These are phyloP conservation scores for Cromileptes altivelis DNA, from an alignment of 2,113 vertebrate genomes.

Conservation along the genomic window DNA sequence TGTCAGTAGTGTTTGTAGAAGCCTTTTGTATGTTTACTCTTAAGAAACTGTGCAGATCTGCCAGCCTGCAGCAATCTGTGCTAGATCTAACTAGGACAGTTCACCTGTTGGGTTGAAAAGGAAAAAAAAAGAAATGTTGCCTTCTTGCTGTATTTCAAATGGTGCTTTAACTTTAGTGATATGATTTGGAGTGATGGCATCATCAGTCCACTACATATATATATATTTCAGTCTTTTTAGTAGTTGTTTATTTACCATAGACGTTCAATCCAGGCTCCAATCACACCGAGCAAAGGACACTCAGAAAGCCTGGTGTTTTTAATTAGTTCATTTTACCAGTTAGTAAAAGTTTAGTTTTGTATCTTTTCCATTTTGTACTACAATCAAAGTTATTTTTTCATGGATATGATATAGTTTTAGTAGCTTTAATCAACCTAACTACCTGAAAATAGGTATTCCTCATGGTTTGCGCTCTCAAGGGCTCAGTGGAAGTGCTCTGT, in stretches of 20 bases:
- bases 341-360: slow-evolving; percentile 75
- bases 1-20: slow-evolving; percentile 34
- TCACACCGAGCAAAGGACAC: slow-evolving; percentile 54
- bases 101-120: slow-evolving; percentile 22
- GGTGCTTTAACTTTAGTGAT: slow-evolving; percentile 77
- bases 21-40: slow-evolving; percentile 35
- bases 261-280: slow-evolving; percentile 58
- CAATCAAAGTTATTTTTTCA: slow-evolving; percentile 78
- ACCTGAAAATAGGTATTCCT: slow-evolving; percentile 68
- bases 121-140: slow-evolving; percentile 52
- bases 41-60: slow-evolving; percentile 49
- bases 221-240: slow-evolving; percentile 50
- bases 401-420: slow-evolving; percentile 71
- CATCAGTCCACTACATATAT: slow-evolving; percentile 46
- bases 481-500: slow-evolving; percentile 59
- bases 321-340: slow-evolving; percentile 59
- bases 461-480: slow-evolving; percentile 49
- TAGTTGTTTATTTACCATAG: slow-evolving; percentile 43
- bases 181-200: slow-evolving; percentile 34
- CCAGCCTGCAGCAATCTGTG: slow-evolving; percentile 52
- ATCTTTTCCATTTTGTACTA: slow-evolving; percentile 76
- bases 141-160: slow-evolving; percentile 71
- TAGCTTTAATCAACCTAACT: slow-evolving; percentile 74
- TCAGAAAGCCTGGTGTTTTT: slow-evolving; percentile 47
- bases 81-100: slow-evolving; percentile 49